Percentiles rank a stretch among this genome's conserved stretches.
Conservation (phyloP, 2,113 vertebrate genomes). For the Microcebus lehilahytsara region DNA sequence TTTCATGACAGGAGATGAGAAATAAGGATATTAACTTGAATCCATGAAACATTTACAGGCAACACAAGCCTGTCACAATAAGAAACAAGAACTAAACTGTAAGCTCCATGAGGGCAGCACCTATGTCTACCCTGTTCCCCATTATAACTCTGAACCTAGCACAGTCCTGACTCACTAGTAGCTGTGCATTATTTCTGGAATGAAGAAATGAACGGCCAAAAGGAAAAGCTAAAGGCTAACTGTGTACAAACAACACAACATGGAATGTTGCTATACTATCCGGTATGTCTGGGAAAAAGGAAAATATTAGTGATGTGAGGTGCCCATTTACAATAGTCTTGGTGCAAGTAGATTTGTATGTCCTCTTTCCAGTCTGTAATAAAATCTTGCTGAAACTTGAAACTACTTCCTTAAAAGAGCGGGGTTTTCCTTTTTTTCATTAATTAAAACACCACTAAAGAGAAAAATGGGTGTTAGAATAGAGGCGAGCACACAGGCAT, state of each 20-base stretch:
- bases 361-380: background rate
- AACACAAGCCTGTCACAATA: background rate
- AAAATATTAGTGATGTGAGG: background rate
- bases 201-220: background rate
- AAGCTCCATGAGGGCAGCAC: background rate
- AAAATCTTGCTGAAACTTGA: slow-evolving; percentile 21
- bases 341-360: background rate
- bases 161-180: background rate
- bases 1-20: background rate
- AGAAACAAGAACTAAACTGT: background rate
- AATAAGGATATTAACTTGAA: slow-evolving; percentile 13
- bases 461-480: background rate
- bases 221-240: background rate
- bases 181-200: background rate
- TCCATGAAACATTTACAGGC: background rate
- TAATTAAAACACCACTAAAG: slow-evolving; percentile 16
- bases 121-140: background rate
- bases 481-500: background rate
- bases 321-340: slow-evolving; percentile 37
- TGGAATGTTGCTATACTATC: background rate
- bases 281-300: background rate
- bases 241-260: background rate
- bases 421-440: slow-evolving; percentile 10
- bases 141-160: background rate
- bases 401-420: slow-evolving; percentile 1